Percentiles rank a stretch among this genome's conserved stretches.
These are phyloP conservation scores for Schizopygopsis pylzovi DNA, from an alignment of 2,797 vertebrate genomes.

Conservation along the genomic window DNA sequence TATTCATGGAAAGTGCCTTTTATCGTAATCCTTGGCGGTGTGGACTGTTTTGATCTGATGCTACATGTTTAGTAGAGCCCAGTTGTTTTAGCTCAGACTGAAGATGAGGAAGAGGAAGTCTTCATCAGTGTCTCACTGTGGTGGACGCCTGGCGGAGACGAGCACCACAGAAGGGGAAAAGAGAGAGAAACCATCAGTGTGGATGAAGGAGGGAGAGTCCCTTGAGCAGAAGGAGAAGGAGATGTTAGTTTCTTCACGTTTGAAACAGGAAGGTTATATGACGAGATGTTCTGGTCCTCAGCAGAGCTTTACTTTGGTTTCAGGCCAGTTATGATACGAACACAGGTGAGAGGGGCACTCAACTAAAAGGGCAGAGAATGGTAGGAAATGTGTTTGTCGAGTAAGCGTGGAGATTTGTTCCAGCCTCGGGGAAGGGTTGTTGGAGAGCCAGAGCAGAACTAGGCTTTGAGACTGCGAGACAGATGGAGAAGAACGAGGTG, in stretches of 20 bases:
- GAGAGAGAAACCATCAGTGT: constrained; percentile 1
- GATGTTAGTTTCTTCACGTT: constrained; percentile 7
- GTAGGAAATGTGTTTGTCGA: not conserved
- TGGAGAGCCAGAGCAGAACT: not conserved
- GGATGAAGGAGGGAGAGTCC: constrained; percentile 14
- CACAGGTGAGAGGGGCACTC: not conserved
- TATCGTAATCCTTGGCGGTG: not conserved
- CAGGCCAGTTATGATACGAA: not conserved
- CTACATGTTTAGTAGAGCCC: constrained; percentile 12
- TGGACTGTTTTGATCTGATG: not conserved
- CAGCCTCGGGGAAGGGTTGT: not conserved
- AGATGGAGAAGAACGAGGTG: not conserved
- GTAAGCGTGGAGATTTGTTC: not conserved
- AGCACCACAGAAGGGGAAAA: constrained; percentile 68
- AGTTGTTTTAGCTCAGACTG: constrained; percentile 23
- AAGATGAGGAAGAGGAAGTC: constrained; percentile 20
- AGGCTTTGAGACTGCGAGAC: not conserved
- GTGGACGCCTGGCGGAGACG: constrained; percentile 69
- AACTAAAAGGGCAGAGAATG: constrained; percentile 5
- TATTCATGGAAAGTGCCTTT: constrained; percentile 27
- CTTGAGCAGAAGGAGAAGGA: too few relatives aligned
- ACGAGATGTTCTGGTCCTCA: constrained; percentile 19
- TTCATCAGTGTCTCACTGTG: constrained; percentile 70
- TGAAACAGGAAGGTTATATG: not conserved
- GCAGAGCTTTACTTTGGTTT: constrained; percentile 30